phyloP scores from a whole-genome alignment of 2,113 vertebrate genomes.

The Otus sunia region DNA sequence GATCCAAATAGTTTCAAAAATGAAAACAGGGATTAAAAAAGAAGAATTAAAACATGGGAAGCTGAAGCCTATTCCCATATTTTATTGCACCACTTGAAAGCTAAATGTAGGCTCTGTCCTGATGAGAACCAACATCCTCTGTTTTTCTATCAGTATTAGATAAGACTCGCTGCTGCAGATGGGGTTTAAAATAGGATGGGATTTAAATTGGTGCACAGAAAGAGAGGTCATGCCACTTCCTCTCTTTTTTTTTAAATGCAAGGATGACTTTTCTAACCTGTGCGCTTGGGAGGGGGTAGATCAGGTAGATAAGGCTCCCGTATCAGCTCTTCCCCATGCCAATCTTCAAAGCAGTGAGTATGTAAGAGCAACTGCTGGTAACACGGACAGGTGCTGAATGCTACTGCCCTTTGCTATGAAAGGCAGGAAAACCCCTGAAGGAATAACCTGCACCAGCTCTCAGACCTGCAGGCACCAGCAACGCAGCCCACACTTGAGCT shows the following conservation, averaged over 20 bases:
- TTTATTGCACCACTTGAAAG: constrained; percentile 20
- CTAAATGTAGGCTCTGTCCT: constrained; percentile 4
- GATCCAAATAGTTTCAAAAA: constrained; percentile 42
- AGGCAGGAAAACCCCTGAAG: not conserved
- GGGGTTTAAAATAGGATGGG: not conserved
- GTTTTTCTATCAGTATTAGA: not conserved
- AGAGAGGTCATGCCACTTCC: not conserved
- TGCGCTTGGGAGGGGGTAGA: not conserved
- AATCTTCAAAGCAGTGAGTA: not conserved
- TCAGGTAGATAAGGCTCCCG: not conserved
- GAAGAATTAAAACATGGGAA: constrained; percentile 49
- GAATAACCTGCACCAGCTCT: not conserved
- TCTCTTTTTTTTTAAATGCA: not conserved
- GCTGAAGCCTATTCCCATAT: constrained; percentile 16
- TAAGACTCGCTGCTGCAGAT: not conserved
- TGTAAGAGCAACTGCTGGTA: not conserved
- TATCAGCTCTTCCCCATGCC: not conserved
- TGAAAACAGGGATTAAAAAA: constrained; percentile 60
- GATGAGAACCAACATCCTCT: not conserved
- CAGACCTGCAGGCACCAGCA: not conserved
- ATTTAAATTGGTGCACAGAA: not conserved
- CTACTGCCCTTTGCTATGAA: not conserved
- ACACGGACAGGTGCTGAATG: not conserved
- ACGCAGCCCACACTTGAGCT: accelerated
- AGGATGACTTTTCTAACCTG: not conserved